These are phyloP conservation scores for Sminthurinus aureus DNA, from an alignment of 2,888 invertebrate species.

Conservation along the genomic window DNA sequence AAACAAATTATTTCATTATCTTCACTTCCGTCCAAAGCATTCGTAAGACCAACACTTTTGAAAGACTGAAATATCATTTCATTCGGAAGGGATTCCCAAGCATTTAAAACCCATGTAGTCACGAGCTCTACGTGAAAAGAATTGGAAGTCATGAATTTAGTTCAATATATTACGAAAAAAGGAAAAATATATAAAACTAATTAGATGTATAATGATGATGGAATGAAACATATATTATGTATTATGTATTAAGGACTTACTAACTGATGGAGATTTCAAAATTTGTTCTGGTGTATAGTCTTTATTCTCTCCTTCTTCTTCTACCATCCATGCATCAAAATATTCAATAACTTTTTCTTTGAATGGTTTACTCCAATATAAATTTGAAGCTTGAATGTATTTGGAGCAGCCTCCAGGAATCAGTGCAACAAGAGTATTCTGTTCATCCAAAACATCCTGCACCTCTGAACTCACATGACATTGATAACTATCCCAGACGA, in stretches of 20 bases:
- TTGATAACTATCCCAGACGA: constrained; percentile 33
- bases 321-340: constrained; percentile 13
- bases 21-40: constrained; percentile 34
- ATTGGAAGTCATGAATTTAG: too few relatives aligned
- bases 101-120: constrained; percentile 15
- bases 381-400: constrained; percentile 35
- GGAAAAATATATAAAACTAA: too few relatives aligned
- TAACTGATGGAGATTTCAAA: constrained; percentile 4
- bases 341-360: constrained; percentile 25
- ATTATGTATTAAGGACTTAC: too few relatives aligned
- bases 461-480: constrained; percentile 30
- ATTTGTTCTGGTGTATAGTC: not conserved
- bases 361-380: constrained; percentile 38
- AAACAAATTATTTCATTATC: constrained; percentile 40
- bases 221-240: too few relatives aligned
- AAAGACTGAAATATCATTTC: constrained; percentile 38
- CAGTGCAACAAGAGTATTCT: constrained; percentile 15
- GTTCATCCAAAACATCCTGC: constrained; percentile 2
- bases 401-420: constrained; percentile 39
- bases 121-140: not conserved
- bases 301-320: constrained; percentile 5
- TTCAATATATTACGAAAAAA: too few relatives aligned
- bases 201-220: too few relatives aligned
- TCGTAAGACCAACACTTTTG: constrained; percentile 33
- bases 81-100: constrained; percentile 32